These are phyloP conservation scores for Trachelus iudaicus DNA, from an alignment of 2,888 invertebrate genomes.

Conservation along the genomic window DNA sequence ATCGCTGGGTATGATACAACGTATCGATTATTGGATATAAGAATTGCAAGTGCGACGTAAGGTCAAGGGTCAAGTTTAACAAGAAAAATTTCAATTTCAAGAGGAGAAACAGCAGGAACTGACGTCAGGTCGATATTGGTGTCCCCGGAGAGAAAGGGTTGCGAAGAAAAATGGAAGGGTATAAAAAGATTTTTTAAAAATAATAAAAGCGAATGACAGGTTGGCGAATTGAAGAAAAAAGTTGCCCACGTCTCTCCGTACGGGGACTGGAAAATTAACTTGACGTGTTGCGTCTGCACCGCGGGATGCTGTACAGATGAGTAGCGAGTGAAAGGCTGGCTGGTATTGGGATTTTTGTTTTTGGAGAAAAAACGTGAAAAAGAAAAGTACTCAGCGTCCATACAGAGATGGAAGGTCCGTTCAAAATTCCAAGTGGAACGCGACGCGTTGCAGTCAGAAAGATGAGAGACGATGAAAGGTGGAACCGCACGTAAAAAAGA, in stretches of 20 bases:
- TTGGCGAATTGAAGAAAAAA: too few relatives aligned
- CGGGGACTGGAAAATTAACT: not conserved
- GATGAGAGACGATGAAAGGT: not conserved
- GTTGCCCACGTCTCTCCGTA: not conserved
- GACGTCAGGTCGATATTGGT: not conserved
- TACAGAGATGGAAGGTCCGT: not conserved
- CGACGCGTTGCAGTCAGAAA: not conserved
- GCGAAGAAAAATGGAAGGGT: not conserved
- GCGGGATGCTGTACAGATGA: not conserved
- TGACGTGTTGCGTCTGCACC: not conserved
- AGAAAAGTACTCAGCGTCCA: not conserved
- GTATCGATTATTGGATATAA: not conserved
- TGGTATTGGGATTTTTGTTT: not conserved
- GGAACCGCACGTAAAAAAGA: not conserved
- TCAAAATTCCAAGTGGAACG: not conserved
- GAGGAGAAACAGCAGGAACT: not conserved
- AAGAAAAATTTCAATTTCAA: not conserved
- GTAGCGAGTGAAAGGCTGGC: not conserved
- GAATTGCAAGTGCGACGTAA: not conserved
- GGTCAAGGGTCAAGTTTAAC: not conserved
- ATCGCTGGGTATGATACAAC: not conserved
- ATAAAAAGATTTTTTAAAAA: not conserved
- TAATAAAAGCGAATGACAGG: too few relatives aligned
- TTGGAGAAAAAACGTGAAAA: not conserved
- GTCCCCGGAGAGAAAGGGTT: not conserved